Evolutionary conservation across 2,888 invertebrate species (phyloP).

Genomic region (Acrobasis suavella): DNA sequence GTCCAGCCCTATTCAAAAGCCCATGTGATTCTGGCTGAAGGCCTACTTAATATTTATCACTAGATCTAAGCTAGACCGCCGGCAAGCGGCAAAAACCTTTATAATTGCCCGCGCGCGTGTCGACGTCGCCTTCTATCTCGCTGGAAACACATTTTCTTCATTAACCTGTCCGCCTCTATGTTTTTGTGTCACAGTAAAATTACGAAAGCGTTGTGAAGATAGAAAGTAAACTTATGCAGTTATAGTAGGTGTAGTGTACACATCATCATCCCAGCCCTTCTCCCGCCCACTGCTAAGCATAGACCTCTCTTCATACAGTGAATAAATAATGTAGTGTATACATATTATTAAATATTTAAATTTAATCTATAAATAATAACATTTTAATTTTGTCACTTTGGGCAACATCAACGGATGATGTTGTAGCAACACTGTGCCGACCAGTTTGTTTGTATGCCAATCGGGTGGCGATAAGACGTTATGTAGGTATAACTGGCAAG

Average conservation of each 20-base stretch:
- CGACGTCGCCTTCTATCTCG: conserved; percentile 56
- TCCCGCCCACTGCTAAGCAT: too few relatives aligned
- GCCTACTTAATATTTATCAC: conserved; percentile 32
- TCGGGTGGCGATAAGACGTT: too few relatives aligned
- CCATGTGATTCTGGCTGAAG: conserved; percentile 23
- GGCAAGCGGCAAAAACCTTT: conserved; percentile 43
- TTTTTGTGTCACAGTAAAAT: conserved; percentile 53
- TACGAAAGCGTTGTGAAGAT: neutral
- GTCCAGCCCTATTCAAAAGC: conserved; percentile 1
- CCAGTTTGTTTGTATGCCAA: too few relatives aligned
- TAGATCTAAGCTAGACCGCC: conserved; percentile 33
- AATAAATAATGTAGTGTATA: too few relatives aligned
- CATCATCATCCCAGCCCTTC: too few relatives aligned
- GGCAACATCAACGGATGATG: too few relatives aligned
- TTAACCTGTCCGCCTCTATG: conserved; percentile 73
- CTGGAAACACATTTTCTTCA: conserved; percentile 69
- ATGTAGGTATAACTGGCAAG: too few relatives aligned
- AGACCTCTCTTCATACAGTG: too few relatives aligned
- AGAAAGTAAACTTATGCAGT: conserved; percentile 1
- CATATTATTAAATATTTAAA: too few relatives aligned
- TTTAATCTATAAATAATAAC: too few relatives aligned
- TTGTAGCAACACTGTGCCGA: too few relatives aligned
- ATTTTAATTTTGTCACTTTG: too few relatives aligned
- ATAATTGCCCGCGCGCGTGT: conserved; percentile 65
- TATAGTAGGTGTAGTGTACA: neutral